Conservation (phyloP, 1,140 invertebrate genomes). For the Sarcophaga bullata region DNA sequence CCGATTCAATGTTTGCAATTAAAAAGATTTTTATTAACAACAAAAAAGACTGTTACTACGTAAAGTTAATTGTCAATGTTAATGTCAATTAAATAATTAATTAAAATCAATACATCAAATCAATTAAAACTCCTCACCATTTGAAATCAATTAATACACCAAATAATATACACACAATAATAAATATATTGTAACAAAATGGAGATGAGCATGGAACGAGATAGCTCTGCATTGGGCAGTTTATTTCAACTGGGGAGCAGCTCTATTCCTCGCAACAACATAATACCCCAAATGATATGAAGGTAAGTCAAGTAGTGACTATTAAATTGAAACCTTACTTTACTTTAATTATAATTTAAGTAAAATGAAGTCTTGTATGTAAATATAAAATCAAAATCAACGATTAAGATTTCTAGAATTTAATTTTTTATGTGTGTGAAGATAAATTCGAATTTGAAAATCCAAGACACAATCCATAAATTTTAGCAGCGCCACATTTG, state of each 20-base stretch:
- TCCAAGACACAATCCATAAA: too few species aligned
- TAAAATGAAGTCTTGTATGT: too few species aligned
- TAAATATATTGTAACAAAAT: conserved; percentile 65
- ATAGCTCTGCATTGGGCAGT: conserved; percentile 81
- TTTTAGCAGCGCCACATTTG: too few species aligned
- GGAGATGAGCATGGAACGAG: conserved; percentile 79
- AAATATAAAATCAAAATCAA: too few species aligned
- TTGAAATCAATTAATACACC: conserved; percentile 28
- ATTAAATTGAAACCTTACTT: too few species aligned
- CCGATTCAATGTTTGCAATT: background rate
- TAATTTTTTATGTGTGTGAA: too few species aligned
- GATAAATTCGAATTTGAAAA: too few species aligned
- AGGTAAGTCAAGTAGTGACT: conserved; percentile 72
- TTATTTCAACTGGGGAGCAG: conserved; percentile 86
- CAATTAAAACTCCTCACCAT: too few species aligned
- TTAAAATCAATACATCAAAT: conserved; percentile 17
- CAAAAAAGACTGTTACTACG: background rate
- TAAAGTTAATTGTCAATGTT: conserved; percentile 25
- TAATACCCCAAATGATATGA: too few species aligned
- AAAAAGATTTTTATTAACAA: background rate
- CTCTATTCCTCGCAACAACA: too few species aligned
- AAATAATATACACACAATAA: conserved; percentile 18
- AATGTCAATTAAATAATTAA: conserved; percentile 30
- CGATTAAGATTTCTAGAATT: too few species aligned
- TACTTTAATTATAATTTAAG: too few species aligned